Conservation (phyloP, 2,113 vertebrate genomes). For the Nannospalax galili region DNA sequence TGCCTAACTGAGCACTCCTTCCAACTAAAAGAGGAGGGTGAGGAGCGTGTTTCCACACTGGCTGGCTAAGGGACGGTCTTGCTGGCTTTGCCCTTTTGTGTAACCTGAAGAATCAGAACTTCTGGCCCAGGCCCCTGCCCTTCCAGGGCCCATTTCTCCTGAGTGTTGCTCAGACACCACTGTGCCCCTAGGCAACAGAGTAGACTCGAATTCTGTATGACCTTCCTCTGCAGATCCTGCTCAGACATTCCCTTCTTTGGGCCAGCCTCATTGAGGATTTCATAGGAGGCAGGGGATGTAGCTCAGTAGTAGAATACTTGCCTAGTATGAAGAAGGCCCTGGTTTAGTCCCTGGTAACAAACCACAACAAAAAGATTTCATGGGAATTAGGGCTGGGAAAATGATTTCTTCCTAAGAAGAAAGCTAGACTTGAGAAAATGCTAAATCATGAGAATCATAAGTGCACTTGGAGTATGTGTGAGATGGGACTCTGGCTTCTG, state of each 20-base stretch:
- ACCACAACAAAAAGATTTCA: not conserved
- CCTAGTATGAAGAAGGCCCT: not conserved
- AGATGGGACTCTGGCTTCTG: slow-evolving; percentile 41
- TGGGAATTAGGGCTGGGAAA: slow-evolving; percentile 79
- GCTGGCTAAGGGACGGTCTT: not conserved
- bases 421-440: not conserved
- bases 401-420: slow-evolving; percentile 32
- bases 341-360: not conserved
- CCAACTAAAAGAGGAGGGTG: slow-evolving; percentile 70
- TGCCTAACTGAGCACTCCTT: slow-evolving; percentile 77
- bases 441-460: slow-evolving; percentile 56
- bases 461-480: slow-evolving; percentile 63
- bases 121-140: slow-evolving; percentile 2
- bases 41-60: slow-evolving; percentile 65
- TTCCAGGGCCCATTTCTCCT: slow-evolving; percentile 60
- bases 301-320: not conserved
- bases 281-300: slow-evolving; percentile 51
- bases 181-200: slow-evolving; percentile 68
- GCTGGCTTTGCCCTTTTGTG: not conserved
- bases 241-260: slow-evolving; percentile 76
- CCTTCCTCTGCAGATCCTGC: slow-evolving; percentile 80
- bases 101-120: not conserved
- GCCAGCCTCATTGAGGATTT: slow-evolving; percentile 79
- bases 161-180: slow-evolving; percentile 69
- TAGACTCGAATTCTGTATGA: slow-evolving; percentile 78